Percentiles rank a stretch among this genome's conserved stretches.
phyloP scores from a whole-genome alignment of 2,113 vertebrate genomes.

The Brachyhypopomus occidentalis region DNA sequence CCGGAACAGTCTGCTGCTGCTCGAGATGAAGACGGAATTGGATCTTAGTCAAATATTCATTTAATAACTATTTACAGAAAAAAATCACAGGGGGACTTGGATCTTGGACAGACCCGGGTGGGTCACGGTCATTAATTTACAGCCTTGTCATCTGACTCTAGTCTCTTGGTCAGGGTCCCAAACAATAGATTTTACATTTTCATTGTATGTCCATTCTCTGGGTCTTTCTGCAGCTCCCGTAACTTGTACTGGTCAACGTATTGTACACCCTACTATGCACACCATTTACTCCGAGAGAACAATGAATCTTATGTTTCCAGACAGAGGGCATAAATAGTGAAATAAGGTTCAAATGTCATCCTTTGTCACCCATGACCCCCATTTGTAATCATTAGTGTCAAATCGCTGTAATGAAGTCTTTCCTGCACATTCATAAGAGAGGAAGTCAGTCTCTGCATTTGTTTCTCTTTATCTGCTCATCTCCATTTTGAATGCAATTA shows the following conservation, averaged over 20 bases:
- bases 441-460: constrained; percentile 55
- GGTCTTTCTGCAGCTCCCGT: constrained; percentile 32
- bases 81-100: no score
- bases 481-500: constrained; percentile 62
- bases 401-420: constrained; percentile 65
- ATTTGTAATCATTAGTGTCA: constrained; percentile 71
- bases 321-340: constrained; percentile 56
- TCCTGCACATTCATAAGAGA: constrained; percentile 61
- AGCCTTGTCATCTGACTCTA: neutral
- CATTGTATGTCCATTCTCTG: constrained; percentile 26
- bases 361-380: constrained; percentile 71
- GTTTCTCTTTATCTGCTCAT: constrained; percentile 63
- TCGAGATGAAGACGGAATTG: constrained; percentile 27
- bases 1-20: constrained; percentile 78
- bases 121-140: constrained; percentile 17
- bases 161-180: constrained; percentile 29
- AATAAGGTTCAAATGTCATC: constrained; percentile 68
- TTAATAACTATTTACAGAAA: neutral
- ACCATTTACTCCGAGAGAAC: constrained; percentile 65
- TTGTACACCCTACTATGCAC: constrained; percentile 53
- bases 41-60: constrained; percentile 33
- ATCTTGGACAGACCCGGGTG: constrained; percentile 25
- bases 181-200: constrained; percentile 36
- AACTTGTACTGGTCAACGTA: constrained; percentile 50
- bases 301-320: constrained; percentile 68